A percentile compares a stretch with the other conserved stretches of the same genome.
Evolutionary conservation across 2,113 vertebrate genomes (phyloP).

Genomic region (Rhinichthys klamathensis): DNA sequence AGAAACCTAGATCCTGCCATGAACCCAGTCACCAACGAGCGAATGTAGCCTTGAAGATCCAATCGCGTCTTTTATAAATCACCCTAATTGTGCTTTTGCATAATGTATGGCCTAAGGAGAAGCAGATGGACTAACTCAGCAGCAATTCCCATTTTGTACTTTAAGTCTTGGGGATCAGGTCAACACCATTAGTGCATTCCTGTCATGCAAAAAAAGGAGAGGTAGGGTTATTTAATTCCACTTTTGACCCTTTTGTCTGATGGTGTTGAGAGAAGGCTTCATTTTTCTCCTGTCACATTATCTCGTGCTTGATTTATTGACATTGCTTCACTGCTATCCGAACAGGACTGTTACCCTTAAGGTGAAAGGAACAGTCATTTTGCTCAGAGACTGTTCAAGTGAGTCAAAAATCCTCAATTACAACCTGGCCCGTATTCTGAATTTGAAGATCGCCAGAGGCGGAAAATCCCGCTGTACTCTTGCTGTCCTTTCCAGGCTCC

Average conservation of each 20-base stretch:
- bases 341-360: slow-evolving; percentile 13
- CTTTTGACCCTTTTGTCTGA: slow-evolving; percentile 35
- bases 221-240: slow-evolving; percentile 36
- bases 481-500: slow-evolving; percentile 30
- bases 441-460: slow-evolving; percentile 6
- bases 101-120: slow-evolving; percentile 46
- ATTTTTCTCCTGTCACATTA: slow-evolving; percentile 32
- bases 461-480: background rate
- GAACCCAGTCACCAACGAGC: slow-evolving; percentile 20
- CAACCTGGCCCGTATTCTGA: background rate
- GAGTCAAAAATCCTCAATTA: slow-evolving; percentile 26
- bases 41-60: slow-evolving; percentile 39
- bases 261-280: slow-evolving; percentile 12
- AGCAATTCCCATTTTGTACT: slow-evolving; percentile 27
- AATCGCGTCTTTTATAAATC: slow-evolving; percentile 43
- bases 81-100: slow-evolving; percentile 47
- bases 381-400: slow-evolving; percentile 8
- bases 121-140: slow-evolving; percentile 42
- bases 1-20: slow-evolving; percentile 16
- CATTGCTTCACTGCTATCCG: background rate
- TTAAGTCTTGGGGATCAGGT: slow-evolving; percentile 49
- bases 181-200: slow-evolving; percentile 37
- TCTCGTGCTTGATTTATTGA: slow-evolving; percentile 14
- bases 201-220: slow-evolving; percentile 18
- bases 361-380: slow-evolving; percentile 36